Conservation (phyloP, 2,113 vertebrate genomes). For the Gobius niger region DNA sequence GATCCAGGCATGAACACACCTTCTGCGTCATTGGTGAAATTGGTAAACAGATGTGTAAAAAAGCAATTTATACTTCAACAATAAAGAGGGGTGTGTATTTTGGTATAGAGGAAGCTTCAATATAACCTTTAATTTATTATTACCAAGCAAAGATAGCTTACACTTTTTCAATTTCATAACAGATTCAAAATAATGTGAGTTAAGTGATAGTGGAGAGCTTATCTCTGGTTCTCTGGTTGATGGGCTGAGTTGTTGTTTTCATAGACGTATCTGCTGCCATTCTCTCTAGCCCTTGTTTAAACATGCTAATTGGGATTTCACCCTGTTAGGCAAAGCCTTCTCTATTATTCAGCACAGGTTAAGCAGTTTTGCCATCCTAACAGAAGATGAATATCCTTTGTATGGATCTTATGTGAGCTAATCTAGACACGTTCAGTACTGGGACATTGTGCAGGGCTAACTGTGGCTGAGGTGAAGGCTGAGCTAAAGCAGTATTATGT, state of each 20-base stretch:
- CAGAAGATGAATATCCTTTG: slow-evolving; percentile 28
- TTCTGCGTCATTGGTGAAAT: neutral
- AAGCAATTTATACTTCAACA: too few species aligned
- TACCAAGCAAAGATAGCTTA: too few species aligned
- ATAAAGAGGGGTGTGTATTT: too few species aligned
- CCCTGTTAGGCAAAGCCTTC: slow-evolving; percentile 19
- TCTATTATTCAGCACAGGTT: slow-evolving; percentile 34
- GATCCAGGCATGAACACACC: neutral
- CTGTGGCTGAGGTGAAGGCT: neutral
- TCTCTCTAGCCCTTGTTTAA: slow-evolving; percentile 19
- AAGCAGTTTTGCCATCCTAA: slow-evolving; percentile 34
- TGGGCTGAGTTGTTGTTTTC: neutral
- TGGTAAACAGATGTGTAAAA: neutral
- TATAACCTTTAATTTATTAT: too few species aligned
- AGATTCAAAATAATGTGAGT: too few species aligned
- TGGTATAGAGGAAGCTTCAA: too few species aligned
- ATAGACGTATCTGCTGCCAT: slow-evolving; percentile 6
- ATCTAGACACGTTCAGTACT: neutral
- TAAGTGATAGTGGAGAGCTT: neutral
- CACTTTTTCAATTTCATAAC: too few species aligned
- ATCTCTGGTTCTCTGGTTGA: neutral
- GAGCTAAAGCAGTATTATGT: neutral
- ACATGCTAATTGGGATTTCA: slow-evolving; percentile 33
- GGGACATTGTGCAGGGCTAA: neutral
- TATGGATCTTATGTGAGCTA: neutral